A percentile compares a stretch with the other conserved stretches of the same genome.
These are phyloP conservation scores for Zenarchopterus dispar DNA, from an alignment of 2,797 vertebrate genomes.

Conservation along the genomic window DNA sequence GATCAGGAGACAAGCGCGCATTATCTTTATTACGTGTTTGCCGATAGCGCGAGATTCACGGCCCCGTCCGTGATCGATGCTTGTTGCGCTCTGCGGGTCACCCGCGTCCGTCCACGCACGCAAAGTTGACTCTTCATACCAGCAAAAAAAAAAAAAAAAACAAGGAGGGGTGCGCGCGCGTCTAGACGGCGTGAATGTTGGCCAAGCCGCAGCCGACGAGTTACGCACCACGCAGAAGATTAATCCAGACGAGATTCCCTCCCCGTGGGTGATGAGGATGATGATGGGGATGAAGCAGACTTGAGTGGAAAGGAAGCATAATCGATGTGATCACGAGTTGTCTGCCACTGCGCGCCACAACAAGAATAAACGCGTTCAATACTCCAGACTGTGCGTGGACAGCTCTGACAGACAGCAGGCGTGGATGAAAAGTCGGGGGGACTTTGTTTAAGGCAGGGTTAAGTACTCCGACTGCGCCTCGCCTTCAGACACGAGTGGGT, in stretches of 20 bases:
- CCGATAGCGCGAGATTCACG: constrained; percentile 67
- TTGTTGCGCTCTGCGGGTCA: constrained; percentile 61
- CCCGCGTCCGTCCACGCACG: constrained; percentile 16
- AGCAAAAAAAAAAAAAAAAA: fast-evolving
- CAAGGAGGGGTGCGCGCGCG: constrained; percentile 32
- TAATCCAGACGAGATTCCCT: constrained; percentile 21
- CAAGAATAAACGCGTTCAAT: constrained; percentile 66
- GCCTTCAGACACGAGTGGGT: background rate
- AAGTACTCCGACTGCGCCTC: constrained; percentile 19
- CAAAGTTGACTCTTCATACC: constrained; percentile 66
- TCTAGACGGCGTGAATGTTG: constrained; percentile 63
- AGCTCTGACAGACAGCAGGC: constrained; percentile 40
- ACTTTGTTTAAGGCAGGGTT: constrained; percentile 54
- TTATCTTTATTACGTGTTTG: constrained; percentile 69
- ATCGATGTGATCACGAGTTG: constrained; percentile 72
- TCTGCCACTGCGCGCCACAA: constrained; percentile 69
- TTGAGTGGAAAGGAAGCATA: constrained; percentile 38
- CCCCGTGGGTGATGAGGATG: constrained; percentile 33
- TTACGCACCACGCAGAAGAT: constrained; percentile 50
- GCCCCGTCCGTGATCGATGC: constrained; percentile 53
- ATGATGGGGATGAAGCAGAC: constrained; percentile 39
- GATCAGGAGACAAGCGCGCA: constrained; percentile 39
- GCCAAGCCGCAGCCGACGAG: constrained; percentile 40
- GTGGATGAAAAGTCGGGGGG: constrained; percentile 64
- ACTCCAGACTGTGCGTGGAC: constrained; percentile 58